A percentile compares a stretch with the other conserved stretches of the same genome.
Evolutionary conservation across 37 sponge, comb jelly and placozoan species (phyloP).

Genomic region (Aplysina aerophoba): DNA sequence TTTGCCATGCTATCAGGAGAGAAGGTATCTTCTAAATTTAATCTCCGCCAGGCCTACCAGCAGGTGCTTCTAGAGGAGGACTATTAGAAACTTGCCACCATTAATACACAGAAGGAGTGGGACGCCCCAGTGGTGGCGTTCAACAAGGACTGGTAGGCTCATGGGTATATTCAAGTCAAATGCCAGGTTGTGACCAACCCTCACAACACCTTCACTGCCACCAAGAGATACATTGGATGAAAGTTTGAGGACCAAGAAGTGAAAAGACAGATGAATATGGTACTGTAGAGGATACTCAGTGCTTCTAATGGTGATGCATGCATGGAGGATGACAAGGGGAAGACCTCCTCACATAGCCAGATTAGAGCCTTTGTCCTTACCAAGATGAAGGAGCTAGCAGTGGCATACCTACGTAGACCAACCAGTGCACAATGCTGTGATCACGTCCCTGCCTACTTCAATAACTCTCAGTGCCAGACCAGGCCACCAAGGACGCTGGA

Average conservation of each 20-base stretch:
- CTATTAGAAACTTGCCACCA: no score
- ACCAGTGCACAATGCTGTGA: constrained; percentile 87
- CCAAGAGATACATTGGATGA: constrained; percentile 95
- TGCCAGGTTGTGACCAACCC: constrained; percentile 98
- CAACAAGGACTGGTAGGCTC: constrained; percentile 88
- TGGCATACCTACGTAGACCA: constrained; percentile 89
- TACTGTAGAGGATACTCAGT: constrained; percentile 87
- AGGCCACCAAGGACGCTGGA: constrained; percentile 99
- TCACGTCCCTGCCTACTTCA: constrained; percentile 99
- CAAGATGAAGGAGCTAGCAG: constrained; percentile 99
- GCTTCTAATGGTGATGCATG: constrained; percentile 98
- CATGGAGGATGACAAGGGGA: constrained; percentile 85
- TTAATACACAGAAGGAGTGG: no score
- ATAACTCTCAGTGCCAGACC: constrained; percentile 99
- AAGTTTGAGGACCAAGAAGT: constrained; percentile 92
- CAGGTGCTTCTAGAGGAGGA: no score
- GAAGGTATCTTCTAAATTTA: no score
- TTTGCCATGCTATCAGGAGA: no score
- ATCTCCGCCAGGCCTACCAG: no score
- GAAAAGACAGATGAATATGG: constrained; percentile 81
- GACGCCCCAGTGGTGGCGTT: constrained; percentile 99
- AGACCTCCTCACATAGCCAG: constrained; percentile 96
- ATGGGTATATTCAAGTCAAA: constrained; percentile 87
- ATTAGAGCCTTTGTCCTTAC: constrained; percentile 96
- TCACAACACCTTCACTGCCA: constrained; percentile 91